Evolutionary conservation across 2,888 invertebrate species (phyloP), one percentile per base, ranked within the genome.

Genomic region (Yponomeuta cagnagella): DNA sequence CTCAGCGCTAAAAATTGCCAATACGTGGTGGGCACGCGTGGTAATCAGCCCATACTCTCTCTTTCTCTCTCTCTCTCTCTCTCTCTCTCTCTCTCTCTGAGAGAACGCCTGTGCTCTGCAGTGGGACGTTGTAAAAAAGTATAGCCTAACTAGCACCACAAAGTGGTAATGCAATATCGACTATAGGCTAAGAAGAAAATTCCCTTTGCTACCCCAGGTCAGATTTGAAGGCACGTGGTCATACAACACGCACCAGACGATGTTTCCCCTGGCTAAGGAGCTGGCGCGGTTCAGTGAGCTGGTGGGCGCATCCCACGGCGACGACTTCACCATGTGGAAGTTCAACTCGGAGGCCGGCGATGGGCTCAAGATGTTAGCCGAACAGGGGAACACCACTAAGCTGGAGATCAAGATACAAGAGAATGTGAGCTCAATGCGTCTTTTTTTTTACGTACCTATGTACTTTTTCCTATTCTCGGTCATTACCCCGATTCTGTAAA

Each of bases 301-400:
- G 1, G 90, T 92, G 0, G 92, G 91, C 0, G 92, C 91, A 0
- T 89, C 90, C 0, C 92, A 92, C 72, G 85, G 80, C 72, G 85
- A 84, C 63, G 82, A 84, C 63, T 89, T 82, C 68, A 78, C 77
- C 48, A 73, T 90, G 0, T 92, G 83, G 77, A 86, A 84, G 70
- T 82, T 78, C 43, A 84, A 86, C 63, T 77, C 83, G 0, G 87
- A 86, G 70, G 90, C 92, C 6, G 81, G 80, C 6, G 74, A 77
- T 0, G 91, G 90, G 0, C 75, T 91, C 4, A 83, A 85, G 73
- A 86, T 88, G 82, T 73, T 92, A 31, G 92, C 91, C 5, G 90
- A 90, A 73, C 90, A 91, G 74, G 91, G 91, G 0, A 92, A 92
- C 71, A 90, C 91, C 4, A 90, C 91, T 3, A 77, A 81, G 71